A percentile compares a stretch with the other conserved stretches of the same genome.
Evolutionary conservation across 2,113 vertebrate genomes (phyloP).

Genomic region (Lonchura striata): DNA sequence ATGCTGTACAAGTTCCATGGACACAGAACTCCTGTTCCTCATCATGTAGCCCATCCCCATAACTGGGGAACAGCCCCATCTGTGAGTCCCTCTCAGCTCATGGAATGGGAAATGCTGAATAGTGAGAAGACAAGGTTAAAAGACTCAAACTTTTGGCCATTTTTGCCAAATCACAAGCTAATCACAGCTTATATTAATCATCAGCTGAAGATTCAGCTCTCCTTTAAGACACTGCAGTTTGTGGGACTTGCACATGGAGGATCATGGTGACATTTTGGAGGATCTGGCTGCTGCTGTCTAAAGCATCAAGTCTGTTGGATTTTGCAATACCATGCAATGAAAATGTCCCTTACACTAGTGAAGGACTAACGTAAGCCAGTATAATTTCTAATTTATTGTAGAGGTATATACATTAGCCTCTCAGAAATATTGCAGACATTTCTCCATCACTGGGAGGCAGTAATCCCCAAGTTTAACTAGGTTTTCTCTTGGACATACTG

Average conservation of each 20-base stretch:
- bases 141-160: background rate
- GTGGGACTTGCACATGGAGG: background rate
- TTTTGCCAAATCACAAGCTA: background rate
- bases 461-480: background rate
- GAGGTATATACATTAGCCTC: background rate
- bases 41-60: background rate
- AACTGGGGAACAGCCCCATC: background rate
- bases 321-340: background rate
- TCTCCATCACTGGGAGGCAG: background rate
- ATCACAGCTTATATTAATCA: background rate
- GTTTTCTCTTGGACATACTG: background rate
- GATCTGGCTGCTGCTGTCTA: background rate
- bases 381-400: background rate
- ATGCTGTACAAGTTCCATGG: fast-evolving
- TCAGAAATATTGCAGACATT: background rate
- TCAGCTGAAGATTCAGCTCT: background rate
- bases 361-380: background rate
- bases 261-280: fast-evolving
- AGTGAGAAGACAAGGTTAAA: background rate
- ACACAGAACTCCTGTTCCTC: background rate
- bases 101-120: background rate
- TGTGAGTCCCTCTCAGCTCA: background rate
- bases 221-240: background rate
- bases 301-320: background rate
- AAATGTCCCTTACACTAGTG: fast-evolving